Base-by-base conservation (phyloP, 2,797 vertebrate genomes). In the Manis crassicaudata region DNA sequence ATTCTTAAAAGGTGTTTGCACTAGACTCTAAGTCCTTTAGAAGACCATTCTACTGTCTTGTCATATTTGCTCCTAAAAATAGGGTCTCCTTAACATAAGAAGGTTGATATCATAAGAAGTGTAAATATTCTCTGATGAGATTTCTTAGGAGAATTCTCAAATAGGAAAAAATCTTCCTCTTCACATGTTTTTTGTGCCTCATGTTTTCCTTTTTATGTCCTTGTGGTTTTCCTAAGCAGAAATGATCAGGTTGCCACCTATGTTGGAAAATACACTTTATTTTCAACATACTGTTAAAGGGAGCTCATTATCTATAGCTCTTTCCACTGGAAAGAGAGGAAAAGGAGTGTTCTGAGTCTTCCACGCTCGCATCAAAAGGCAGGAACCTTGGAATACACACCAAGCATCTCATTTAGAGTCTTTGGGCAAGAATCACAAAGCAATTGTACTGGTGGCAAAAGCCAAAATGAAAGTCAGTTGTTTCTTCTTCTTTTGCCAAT, bases 401-500 rank as follows among this genome's bases (percentile, higher is more conserved):
- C 20, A 62, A 79, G 67, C 35, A 73, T 93, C 72, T 90, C 81
- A 76, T 75, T 95, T 90, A 91, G 94, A 93, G n/a, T 52, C 75
- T 56, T 52, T 5, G 54, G 63, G 43, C 13, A 21, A 79, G 80
- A 86, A 90, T 94, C 75, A 91, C 35, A 62, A 62, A 46, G 80
- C 85, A 77, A 37, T 94, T 0, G 0, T 52, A 52, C 92, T 92
- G 72, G 54, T 46, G n/a, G 54, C 70, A 46, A 75, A 72, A 7
- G 88, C 3, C 76, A 90, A 95, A 84, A 97, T 50, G 70, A 92
- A 90, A 52, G 80, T 93, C 90, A 89, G 60, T 84, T 93, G 95
- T 96, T 95, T 94, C 90, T 96, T 91, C 95, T 94, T 82, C 54
- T 89, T 89, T 88, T 92, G 94, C 93, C 96, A 95, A 77, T 85